Conservation (phyloP, 2,797 vertebrate genomes). For the Brachyalestes nurse region DNA sequence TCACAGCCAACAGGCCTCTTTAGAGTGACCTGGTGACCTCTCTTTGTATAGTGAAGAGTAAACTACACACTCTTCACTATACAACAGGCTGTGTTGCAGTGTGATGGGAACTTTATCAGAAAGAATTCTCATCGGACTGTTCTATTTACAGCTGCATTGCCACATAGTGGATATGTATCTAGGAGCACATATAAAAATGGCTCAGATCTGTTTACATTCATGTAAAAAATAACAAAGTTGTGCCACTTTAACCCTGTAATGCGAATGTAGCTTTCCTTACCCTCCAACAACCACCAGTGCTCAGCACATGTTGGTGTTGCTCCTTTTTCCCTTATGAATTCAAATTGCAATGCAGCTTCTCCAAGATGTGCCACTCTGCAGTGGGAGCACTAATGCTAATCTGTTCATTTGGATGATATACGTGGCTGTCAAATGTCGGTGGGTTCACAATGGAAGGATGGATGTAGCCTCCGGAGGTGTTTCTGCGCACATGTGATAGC, state of each 20-base stretch:
- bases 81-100: too few species aligned
- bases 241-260: not conserved
- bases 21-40: too few species aligned
- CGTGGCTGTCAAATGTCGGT: slow-evolving; percentile 41
- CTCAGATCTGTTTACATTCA: too few species aligned
- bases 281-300: not conserved
- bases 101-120: too few species aligned
- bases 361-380: slow-evolving; percentile 20
- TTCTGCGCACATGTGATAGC: slow-evolving; percentile 43
- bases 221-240: too few species aligned
- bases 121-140: too few species aligned
- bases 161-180: too few species aligned
- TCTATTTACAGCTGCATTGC: too few species aligned
- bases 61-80: too few species aligned
- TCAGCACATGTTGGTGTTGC: not conserved
- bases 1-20: too few species aligned
- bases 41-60: too few species aligned
- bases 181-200: too few species aligned
- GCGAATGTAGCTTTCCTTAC: not conserved
- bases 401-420: slow-evolving; percentile 45
- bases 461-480: slow-evolving; percentile 37
- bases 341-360: slow-evolving; percentile 39
- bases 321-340: slow-evolving; percentile 30
- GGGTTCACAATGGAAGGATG: slow-evolving; percentile 39
- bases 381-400: slow-evolving; percentile 29